Percentiles rank a stretch among this genome's conserved stretches.
Conservation (phyloP, 2,797 vertebrate species). For the Choloepus didactylus region DNA sequence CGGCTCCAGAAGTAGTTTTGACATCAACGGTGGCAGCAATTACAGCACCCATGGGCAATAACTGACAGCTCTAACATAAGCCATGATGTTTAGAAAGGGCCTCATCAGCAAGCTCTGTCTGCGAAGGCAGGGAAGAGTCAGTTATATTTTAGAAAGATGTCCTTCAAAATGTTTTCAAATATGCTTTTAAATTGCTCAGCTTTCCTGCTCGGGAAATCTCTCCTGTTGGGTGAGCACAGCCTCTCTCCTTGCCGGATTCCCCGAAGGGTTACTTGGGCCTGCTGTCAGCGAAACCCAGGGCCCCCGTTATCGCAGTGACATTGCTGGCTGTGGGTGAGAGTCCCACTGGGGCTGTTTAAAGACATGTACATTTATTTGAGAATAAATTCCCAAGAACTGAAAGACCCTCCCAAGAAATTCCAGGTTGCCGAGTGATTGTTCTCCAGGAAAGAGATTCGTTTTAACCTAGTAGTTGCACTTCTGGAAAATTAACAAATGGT, state of each 20-base stretch:
- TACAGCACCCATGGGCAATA: rapidly evolving
- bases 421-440: not conserved
- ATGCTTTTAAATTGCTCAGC: not conserved
- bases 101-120: not conserved
- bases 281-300: not conserved
- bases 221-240: not conserved
- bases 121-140: not conserved
- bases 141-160: not conserved
- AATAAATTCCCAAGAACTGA: not conserved
- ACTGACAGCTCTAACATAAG: not conserved
- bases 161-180: slow-evolving; percentile 19
- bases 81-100: not conserved
- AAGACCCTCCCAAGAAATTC: not conserved
- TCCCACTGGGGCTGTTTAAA: not conserved
- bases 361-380: not conserved
- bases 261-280: not conserved
- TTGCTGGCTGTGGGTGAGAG: not conserved
- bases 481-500: not conserved
- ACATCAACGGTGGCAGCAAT: not conserved
- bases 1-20: not conserved
- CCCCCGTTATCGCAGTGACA: not conserved
- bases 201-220: slow-evolving; percentile 29
- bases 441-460: not conserved
- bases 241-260: slow-evolving; percentile 25
- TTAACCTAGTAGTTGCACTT: not conserved